Conservation (phyloP, 2,797 vertebrate genomes). For the Myotis pilosus region DNA sequence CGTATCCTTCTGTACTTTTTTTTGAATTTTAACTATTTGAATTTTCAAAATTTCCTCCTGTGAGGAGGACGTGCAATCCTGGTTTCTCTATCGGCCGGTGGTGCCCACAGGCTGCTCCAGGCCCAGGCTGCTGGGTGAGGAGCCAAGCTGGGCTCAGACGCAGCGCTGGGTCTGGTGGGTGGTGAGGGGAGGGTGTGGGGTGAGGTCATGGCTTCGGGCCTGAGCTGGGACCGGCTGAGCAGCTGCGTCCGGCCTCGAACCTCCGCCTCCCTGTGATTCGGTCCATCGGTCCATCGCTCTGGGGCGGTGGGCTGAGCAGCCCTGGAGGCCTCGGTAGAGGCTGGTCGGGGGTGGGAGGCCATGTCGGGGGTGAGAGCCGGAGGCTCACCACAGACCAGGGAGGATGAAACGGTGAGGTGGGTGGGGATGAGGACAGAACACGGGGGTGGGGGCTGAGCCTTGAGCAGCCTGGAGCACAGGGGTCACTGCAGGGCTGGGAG, state of each 20-base stretch:
- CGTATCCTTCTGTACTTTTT: neutral
- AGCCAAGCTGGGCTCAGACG: neutral
- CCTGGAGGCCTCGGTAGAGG: neutral
- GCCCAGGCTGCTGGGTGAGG: neutral
- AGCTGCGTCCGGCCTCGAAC: neutral
- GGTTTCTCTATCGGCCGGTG: neutral
- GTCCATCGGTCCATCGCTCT: neutral
- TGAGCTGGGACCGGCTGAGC: neutral
- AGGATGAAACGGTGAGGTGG: neutral
- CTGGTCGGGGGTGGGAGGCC: neutral
- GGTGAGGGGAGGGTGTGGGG: fast-evolving
- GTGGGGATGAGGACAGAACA: neutral
- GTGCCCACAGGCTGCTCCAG: fast-evolving
- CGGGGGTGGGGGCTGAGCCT: neutral
- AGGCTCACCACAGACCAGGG: neutral
- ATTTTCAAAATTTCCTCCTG: neutral
- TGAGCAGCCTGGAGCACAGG: neutral
- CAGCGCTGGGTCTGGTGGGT: neutral
- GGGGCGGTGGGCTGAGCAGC: too few species aligned
- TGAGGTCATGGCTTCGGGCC: neutral
- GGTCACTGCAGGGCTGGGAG: neutral
- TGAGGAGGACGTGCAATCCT: neutral
- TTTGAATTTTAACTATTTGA: neutral
- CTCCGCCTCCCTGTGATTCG: neutral
- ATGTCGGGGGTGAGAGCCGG: neutral